These are phyloP conservation scores for Scaptomyza flava DNA, from an alignment of 2,888 invertebrate genomes.

Conservation along the genomic window DNA sequence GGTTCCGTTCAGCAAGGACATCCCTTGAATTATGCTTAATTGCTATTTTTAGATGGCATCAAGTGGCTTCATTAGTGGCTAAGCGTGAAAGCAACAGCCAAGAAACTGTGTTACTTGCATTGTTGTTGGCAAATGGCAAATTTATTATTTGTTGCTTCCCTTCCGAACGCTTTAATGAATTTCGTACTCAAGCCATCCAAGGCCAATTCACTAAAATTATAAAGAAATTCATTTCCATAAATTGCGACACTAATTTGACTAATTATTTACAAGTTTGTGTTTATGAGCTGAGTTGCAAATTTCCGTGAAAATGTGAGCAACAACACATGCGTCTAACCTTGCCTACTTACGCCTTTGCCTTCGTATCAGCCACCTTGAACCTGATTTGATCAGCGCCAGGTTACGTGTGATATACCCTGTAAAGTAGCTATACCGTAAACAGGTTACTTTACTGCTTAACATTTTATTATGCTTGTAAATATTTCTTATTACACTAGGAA, in stretches of 20 bases:
- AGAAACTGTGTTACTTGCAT: neutral
- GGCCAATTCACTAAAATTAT: slow-evolving; percentile 48
- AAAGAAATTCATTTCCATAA: slow-evolving; percentile 69
- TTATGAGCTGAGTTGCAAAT: slow-evolving; percentile 65
- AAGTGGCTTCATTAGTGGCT: slow-evolving; percentile 49
- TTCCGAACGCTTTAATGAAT: slow-evolving; percentile 2
- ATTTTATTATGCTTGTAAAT: no score
- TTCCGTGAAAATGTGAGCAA: slow-evolving; percentile 47
- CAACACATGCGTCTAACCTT: slow-evolving; percentile 16
- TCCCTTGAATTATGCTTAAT: slow-evolving; percentile 33
- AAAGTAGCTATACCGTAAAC: no score
- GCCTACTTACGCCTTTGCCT: neutral
- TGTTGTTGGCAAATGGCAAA: slow-evolving; percentile 11
- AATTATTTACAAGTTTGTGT: slow-evolving; percentile 71
- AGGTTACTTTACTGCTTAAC: no score
- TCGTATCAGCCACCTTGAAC: slow-evolving; percentile 10
- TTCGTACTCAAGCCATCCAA: slow-evolving; percentile 10
- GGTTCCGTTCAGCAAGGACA: slow-evolving; percentile 18
- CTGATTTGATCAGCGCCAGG: neutral
- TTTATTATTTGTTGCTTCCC: slow-evolving; percentile 20
- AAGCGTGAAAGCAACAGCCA: slow-evolving; percentile 6
- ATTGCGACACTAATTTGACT: slow-evolving; percentile 72
- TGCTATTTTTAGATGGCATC: slow-evolving; percentile 41
- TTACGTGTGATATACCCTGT: slow-evolving; percentile 22
- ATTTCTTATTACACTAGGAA: neutral